These are phyloP conservation scores for Lysandra bellargus DNA, from an alignment of 2,888 invertebrate species.

Conservation along the genomic window DNA sequence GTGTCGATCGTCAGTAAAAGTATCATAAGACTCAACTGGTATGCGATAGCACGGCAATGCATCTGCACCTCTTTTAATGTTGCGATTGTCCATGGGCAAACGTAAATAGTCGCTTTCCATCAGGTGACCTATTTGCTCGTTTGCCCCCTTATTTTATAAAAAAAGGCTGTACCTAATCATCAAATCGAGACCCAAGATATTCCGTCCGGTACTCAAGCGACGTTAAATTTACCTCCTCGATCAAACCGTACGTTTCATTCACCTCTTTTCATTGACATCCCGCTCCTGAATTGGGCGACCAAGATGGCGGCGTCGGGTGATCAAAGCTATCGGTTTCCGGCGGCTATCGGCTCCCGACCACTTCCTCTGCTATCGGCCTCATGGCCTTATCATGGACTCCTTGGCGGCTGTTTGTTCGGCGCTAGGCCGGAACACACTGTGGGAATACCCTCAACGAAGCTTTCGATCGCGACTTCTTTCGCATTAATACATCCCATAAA, in stretches of 20 bases:
- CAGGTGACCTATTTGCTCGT: too few species aligned
- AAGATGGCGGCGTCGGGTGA: constrained; percentile 13
- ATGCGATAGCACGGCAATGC: too few species aligned
- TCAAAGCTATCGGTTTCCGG: constrained; percentile 10
- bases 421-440: background rate
- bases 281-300: constrained; percentile 2
- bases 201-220: too few species aligned
- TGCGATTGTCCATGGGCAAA: too few species aligned
- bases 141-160: too few species aligned
- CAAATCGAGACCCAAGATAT: too few species aligned
- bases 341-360: constrained; percentile 8
- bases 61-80: too few species aligned
- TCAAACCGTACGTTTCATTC: background rate
- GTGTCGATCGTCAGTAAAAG: too few species aligned
- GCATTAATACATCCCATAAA: background rate
- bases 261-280: background rate
- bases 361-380: constrained; percentile 11
- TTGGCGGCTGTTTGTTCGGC: constrained; percentile 4
- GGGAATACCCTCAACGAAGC: background rate
- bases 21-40: too few species aligned
- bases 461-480: background rate
- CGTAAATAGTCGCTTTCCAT: too few species aligned
- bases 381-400: background rate
- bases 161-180: too few species aligned
- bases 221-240: background rate